phyloP scores from a whole-genome alignment of 2,888 invertebrate genomes.

The Rhagonycha fulva region DNA sequence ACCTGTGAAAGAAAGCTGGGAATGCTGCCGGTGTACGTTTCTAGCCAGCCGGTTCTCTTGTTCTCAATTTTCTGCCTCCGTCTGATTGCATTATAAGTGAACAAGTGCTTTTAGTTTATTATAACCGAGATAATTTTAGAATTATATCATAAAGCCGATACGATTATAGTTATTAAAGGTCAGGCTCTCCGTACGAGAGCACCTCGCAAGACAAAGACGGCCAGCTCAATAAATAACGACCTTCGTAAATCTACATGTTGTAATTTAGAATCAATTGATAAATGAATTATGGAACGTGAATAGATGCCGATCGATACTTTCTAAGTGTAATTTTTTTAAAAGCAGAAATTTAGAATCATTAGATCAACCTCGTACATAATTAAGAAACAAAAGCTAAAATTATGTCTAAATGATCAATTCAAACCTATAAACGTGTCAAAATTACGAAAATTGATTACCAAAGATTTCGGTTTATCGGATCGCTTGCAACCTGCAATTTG shows the following conservation, averaged over 20 bases:
- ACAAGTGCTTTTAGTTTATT: slow-evolving; percentile 40
- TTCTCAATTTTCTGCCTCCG: slow-evolving; percentile 24
- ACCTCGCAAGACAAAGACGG: not conserved
- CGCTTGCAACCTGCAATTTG: slow-evolving; percentile 27
- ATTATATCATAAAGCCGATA: slow-evolving; percentile 35
- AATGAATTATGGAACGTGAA: slow-evolving; percentile 26
- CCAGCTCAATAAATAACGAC: slow-evolving; percentile 24
- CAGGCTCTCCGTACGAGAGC: slow-evolving; percentile 16
- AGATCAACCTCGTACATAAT: slow-evolving; percentile 25
- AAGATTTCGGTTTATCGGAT: slow-evolving; percentile 28
- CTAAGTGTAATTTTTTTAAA: not conserved
- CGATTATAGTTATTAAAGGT: slow-evolving; percentile 35
- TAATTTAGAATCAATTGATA: slow-evolving; percentile 28
- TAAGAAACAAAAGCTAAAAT: slow-evolving; percentile 33
- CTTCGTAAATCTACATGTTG: slow-evolving; percentile 16
- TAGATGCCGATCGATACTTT: slow-evolving; percentile 4
- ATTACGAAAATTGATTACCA: slow-evolving; percentile 35
- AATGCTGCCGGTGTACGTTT: not conserved
- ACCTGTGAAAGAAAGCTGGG: slow-evolving; percentile 18
- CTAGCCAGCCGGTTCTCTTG: slow-evolving; percentile 12
- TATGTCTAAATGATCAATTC: slow-evolving; percentile 33
- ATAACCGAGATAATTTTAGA: slow-evolving; percentile 39
- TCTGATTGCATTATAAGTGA: slow-evolving; percentile 41
- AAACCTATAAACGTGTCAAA: slow-evolving; percentile 35
- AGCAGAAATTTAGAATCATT: slow-evolving; percentile 23